phyloP scores from a whole-genome alignment of 2,888 invertebrate genomes.

The Brassicogethes aeneus region DNA sequence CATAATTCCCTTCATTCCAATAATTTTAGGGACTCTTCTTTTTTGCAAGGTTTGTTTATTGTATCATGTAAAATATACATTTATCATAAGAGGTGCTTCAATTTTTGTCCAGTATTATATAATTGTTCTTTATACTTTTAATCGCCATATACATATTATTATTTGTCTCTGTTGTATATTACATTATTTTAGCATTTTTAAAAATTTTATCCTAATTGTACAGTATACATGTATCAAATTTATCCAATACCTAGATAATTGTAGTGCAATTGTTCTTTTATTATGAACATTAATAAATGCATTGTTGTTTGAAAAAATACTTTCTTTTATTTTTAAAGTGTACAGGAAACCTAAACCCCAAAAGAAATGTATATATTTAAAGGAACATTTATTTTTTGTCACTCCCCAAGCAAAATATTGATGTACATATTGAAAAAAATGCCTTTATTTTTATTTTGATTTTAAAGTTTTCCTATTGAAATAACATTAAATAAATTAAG shows the following conservation, averaged over 20 bases:
- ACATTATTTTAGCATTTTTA: constrained; percentile 9
- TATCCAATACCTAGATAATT: constrained; percentile 22
- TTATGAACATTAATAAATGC: constrained; percentile 5
- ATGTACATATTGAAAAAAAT: no score
- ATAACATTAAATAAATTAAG: no score
- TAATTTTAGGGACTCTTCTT: constrained; percentile 21
- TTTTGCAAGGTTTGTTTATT: constrained; percentile 13
- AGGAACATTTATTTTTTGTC: no score
- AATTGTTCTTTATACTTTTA: constrained; percentile 12
- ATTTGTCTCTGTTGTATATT: constrained; percentile 2
- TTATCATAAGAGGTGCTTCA: constrained; percentile 17
- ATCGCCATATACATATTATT: constrained; percentile 18
- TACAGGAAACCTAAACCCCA: no score
- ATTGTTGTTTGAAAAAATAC: constrained; percentile 6
- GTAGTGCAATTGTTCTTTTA: constrained; percentile 20
- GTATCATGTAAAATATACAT: constrained; percentile 15
- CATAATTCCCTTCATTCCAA: constrained; percentile 26
- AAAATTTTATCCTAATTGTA: constrained; percentile 19
- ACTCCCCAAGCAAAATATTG: no score
- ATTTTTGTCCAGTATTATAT: constrained; percentile 24
- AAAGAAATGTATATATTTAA: no score
- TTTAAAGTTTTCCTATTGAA: no score
- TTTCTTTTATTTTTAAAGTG: no score
- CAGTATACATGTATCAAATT: constrained; percentile 15
- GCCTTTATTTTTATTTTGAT: no score